Evolutionary conservation across 2,113 vertebrate species (phyloP).

Genomic region (Vulpes ferrilata): DNA sequence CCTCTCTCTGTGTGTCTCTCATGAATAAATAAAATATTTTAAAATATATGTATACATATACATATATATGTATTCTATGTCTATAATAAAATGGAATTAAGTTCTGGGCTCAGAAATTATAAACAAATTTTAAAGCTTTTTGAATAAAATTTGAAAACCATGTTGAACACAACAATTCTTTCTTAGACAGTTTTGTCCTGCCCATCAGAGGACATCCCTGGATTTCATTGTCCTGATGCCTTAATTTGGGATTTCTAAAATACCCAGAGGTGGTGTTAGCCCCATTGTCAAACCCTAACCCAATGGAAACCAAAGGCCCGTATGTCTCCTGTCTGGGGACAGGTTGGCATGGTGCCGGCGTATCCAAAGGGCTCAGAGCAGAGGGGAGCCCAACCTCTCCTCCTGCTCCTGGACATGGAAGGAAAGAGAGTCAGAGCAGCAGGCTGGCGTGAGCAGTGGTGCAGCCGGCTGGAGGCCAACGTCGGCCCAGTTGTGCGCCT

Average conservation of each 20-base stretch:
- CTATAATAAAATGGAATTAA: background rate
- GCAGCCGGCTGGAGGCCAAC: background rate
- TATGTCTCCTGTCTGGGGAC: rapidly evolving
- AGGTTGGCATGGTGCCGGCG: rapidly evolving
- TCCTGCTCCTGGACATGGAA: background rate
- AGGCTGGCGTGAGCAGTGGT: no score
- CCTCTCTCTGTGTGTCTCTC: no score
- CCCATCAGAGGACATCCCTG: no score
- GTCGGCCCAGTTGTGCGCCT: background rate
- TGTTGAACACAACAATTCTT: background rate
- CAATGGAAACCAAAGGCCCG: background rate
- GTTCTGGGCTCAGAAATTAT: background rate
- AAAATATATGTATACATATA: no score
- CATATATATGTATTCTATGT: background rate
- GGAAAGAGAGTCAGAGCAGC: background rate
- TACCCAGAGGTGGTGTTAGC: background rate
- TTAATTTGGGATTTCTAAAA: background rate
- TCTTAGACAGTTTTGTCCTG: background rate
- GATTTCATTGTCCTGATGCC: background rate
- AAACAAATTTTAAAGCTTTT: background rate
- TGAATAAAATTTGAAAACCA: background rate
- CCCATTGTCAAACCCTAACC: background rate
- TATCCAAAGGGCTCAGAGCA: rapidly evolving
- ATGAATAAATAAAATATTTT: no score
- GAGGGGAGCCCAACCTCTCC: background rate